phyloP scores from a whole-genome alignment of 2,797 vertebrate genomes.

The Coilia nasus region DNA sequence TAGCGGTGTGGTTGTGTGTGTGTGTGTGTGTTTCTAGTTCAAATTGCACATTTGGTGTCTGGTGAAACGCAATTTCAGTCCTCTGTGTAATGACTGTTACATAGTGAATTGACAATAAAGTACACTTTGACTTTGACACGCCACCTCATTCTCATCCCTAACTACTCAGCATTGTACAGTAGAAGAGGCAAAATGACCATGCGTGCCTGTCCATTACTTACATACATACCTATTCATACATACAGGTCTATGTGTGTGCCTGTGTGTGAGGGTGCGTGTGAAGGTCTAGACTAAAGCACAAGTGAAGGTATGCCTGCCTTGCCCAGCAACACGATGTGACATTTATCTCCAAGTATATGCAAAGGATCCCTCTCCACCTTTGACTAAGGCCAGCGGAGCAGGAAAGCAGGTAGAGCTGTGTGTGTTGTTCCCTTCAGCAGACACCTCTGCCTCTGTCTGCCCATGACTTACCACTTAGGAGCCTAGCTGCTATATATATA shows the following conservation, averaged over 20 bases:
- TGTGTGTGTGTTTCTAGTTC: no score
- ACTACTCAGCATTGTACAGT: no score
- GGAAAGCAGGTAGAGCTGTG: background rate
- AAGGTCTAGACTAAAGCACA: constrained; percentile 20
- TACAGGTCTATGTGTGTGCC: constrained; percentile 20
- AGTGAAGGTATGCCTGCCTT: constrained; percentile 42
- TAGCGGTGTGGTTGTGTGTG: no score
- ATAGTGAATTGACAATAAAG: no score
- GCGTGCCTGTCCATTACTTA: constrained; percentile 25
- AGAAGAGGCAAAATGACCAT: background rate
- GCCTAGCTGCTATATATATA: no score
- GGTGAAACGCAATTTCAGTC: no score
- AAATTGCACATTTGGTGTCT: no score
- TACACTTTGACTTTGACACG: constrained; percentile 3
- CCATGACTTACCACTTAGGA: no score
- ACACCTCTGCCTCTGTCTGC: background rate
- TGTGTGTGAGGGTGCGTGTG: background rate
- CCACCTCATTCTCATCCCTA: constrained; percentile 11
- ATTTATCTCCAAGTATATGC: constrained; percentile 58
- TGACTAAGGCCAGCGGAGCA: background rate
- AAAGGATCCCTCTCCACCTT: constrained; percentile 25
- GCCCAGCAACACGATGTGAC: constrained; percentile 64
- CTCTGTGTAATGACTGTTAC: no score
- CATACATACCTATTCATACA: no score
- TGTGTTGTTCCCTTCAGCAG: background rate